Base-by-base conservation (phyloP, 2,888 invertebrate species). In the Phytoseiulus persimilis region DNA sequence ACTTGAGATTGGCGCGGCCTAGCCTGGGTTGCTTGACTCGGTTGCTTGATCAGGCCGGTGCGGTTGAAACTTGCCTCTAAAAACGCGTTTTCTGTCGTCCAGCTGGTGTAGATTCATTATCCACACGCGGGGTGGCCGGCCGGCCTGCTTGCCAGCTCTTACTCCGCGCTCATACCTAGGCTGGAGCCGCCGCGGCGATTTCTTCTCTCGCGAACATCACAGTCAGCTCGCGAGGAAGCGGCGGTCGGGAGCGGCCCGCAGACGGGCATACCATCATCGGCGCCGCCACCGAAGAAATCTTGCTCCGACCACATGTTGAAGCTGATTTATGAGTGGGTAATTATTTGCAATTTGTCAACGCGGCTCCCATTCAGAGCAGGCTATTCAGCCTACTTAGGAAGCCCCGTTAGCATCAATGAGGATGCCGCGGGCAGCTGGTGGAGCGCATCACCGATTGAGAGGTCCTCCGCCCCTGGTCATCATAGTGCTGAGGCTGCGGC, bases 51-150 rank as follows among this genome's bases (percentile, higher is more conserved):
- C 65, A 65, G 65, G 65, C 65, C 18, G 65, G 65, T 65, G 65
- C 65, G 65, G 65, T 65, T 65, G 65, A 65, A 65, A 65, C 65
- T 65, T 65, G 65, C 65, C 65, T 65, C 65, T 65, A 65, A 65
- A 65, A 65, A 65, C 65, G 65, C 65, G 65, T 65, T 65, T 18
- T 65, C 65, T 11, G 65, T 28, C 65, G 65, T 65, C 65, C 65
- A 65, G 65, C 65, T 65, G 65, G 65, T 65, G 65, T 65, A 65
- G 65, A 65, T 65, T 65, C 65, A 65, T 65, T 65, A 65, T 28
- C 65, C 65, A 65, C 65, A 65, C 65, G 5, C 5, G 2, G 65
- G 18, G 65, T 65, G 65, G 65, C 65, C 14, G 5, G 65, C 65
- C 14, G 65, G 65, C 65, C 28, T 6, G 46, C 46, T 14, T 6